Conservation (phyloP, 1,140 invertebrate genomes). For the Plutomurus gul region DNA sequence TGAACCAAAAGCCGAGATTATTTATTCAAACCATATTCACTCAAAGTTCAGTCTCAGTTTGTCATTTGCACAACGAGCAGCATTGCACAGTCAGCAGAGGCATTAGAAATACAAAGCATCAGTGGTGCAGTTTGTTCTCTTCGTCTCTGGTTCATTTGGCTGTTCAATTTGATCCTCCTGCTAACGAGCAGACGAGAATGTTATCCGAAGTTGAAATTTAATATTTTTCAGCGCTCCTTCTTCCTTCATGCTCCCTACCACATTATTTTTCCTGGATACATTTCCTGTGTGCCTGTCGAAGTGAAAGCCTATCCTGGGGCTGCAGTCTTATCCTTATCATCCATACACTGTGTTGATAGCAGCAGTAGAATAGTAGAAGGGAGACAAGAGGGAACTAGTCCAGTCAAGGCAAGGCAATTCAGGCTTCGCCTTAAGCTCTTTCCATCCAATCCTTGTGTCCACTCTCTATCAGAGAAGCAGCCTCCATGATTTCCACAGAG, state of each 20-base stretch:
- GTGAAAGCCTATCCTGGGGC: not conserved
- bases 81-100: not conserved
- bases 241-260: not conserved
- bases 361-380: too few species aligned
- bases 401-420: too few species aligned
- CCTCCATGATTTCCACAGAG: constrained; percentile 7
- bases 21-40: not conserved
- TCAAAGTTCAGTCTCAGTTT: constrained; percentile 13
- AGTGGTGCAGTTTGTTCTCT: not conserved
- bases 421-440: not conserved
- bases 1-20: not conserved
- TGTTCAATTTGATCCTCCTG: not conserved
- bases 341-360: too few species aligned
- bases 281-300: not conserved
- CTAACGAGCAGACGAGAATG: not conserved
- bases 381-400: too few species aligned
- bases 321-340: not conserved
- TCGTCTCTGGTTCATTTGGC: not conserved
- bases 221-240: constrained; percentile 2
- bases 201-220: not conserved
- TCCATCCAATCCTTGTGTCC: not conserved
- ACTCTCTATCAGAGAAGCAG: not conserved
- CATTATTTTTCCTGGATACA: not conserved
- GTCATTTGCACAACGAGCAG: not conserved
- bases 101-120: not conserved